These are phyloP conservation scores for Torymus aiolomorphi DNA, from an alignment of 2,888 invertebrate species.

Conservation along the genomic window DNA sequence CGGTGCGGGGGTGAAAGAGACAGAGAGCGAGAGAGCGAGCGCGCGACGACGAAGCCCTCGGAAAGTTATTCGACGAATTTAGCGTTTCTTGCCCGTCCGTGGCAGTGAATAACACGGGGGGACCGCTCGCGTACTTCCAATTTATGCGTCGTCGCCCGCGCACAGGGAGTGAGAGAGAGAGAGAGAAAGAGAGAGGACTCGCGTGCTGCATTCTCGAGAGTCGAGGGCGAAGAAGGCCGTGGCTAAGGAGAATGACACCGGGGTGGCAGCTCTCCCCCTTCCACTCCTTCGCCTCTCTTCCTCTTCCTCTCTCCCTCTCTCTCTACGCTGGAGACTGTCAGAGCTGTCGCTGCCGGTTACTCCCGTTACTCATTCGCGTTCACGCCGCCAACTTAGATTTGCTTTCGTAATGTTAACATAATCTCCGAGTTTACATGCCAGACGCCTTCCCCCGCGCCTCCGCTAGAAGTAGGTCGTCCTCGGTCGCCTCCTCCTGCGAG, in stretches of 20 bases:
- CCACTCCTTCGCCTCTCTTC: background rate
- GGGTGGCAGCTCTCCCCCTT: slow-evolving; percentile 12
- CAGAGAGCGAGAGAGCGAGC: background rate
- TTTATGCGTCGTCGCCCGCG: slow-evolving; percentile 34
- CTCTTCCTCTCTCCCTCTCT: background rate
- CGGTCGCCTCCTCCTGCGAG: too few species aligned
- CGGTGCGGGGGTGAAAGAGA: background rate
- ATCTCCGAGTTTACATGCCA: slow-evolving; percentile 50
- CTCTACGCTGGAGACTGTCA: background rate
- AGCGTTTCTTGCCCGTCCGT: slow-evolving; percentile 48
- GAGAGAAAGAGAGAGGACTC: slow-evolving; percentile 36
- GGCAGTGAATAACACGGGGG: slow-evolving; percentile 51
- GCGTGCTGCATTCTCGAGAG: slow-evolving; percentile 48
- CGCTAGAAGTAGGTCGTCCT: slow-evolving; percentile 31
- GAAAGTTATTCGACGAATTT: slow-evolving; percentile 56
- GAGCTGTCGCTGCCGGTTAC: background rate
- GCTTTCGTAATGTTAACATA: slow-evolving; percentile 53
- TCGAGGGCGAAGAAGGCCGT: slow-evolving; percentile 31
- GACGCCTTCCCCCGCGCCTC: background rate
- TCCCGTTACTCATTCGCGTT: slow-evolving; percentile 18
- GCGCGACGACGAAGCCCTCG: slow-evolving; percentile 30
- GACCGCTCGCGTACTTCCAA: slow-evolving; percentile 45
- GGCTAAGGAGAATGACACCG: slow-evolving; percentile 41
- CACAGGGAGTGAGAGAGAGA: too few species aligned
- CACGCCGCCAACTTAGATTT: slow-evolving; percentile 47